Base-by-base conservation (phyloP, 2,797 vertebrate genomes). In the Acrossocheilus fasciatus region DNA sequence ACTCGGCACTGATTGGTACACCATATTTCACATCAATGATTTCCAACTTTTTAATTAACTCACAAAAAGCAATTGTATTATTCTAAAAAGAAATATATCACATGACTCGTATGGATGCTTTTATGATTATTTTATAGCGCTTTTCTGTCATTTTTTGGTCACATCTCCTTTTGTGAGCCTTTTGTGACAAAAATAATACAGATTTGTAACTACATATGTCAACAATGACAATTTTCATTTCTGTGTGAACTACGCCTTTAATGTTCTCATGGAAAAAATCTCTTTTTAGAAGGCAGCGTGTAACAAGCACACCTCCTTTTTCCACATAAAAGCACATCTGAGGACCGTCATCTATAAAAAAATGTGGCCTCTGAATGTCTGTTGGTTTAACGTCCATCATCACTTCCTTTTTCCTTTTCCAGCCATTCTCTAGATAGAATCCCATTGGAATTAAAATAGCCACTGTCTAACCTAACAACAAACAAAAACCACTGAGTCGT, bases 391-490 rank as follows among this genome's bases (percentile, higher is more conserved):
- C 90, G 88, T 82, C 88, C 83, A 90, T 93, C 93, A 92, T 94
- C 93, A 73, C 85, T 93, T 94, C 93, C 94, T 93, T 72, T 86
- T 91, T 92, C 92, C 91, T 76, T 85, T 94, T 94, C 95, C 95
- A 92, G 92, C 91, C 90, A 93, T 95, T 95, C 94, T 94, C 89
- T 87, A 89, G 86, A 89, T 88, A 86, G 89, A 77, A 78, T 74
- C 50, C 75, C 50, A 83, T 86, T 39, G 69, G 50, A 50, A 86
- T 85, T 82, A 92, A 94, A 93, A 93, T 90, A 94, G 88, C 87
- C 86, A 57, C 52, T 69, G 86, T 84, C 83, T 83, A 92, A 82
- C 87, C 64, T 47, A 77, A 52, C 70, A 83, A 88, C 86, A 90
- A 92, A 93, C 90, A 94, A 93, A 92, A 90, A 87, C 50, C 68